A percentile compares a stretch with the other conserved stretches of the same genome.
These are phyloP conservation scores for Semnornis frantzii DNA, from an alignment of 2,113 vertebrate species.

Conservation along the genomic window DNA sequence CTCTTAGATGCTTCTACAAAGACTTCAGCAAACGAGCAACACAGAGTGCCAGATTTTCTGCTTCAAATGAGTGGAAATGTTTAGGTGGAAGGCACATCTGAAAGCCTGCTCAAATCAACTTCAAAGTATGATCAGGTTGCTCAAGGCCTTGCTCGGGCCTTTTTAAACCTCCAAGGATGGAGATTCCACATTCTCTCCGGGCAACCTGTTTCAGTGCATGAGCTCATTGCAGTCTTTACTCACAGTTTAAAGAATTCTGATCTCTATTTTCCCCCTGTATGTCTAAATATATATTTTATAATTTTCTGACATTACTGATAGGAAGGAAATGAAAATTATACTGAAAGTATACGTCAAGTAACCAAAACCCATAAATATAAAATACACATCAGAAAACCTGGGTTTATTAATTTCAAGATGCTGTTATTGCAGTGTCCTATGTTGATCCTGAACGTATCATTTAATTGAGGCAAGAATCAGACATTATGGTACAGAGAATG, in stretches of 20 bases:
- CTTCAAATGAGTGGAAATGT: slow-evolving; percentile 58
- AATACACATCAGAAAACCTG: not conserved
- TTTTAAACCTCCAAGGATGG: not conserved
- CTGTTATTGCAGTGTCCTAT: not conserved
- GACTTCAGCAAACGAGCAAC: slow-evolving; percentile 58
- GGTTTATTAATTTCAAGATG: not conserved
- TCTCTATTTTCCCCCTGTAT: slow-evolving; percentile 35
- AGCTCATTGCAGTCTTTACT: slow-evolving; percentile 9
- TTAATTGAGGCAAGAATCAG: not conserved
- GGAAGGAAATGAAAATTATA: not conserved
- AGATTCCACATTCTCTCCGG: not conserved
- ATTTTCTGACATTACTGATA: not conserved
- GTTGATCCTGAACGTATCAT: not conserved
- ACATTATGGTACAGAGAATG: not conserved
- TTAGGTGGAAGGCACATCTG: slow-evolving; percentile 36
- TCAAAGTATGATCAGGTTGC: not conserved
- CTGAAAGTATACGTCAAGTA: not conserved
- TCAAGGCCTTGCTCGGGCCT: not conserved
- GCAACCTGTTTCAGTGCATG: slow-evolving; percentile 38
- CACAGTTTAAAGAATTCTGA: not conserved
- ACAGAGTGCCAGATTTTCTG: slow-evolving; percentile 78
- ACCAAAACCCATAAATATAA: not conserved
- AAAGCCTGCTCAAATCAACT: not conserved
- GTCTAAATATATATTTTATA: slow-evolving; percentile 18
- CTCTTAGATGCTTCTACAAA: slow-evolving; percentile 74